phyloP scores from a whole-genome alignment of 2,797 vertebrate genomes.

The Ateles fusciceps region DNA sequence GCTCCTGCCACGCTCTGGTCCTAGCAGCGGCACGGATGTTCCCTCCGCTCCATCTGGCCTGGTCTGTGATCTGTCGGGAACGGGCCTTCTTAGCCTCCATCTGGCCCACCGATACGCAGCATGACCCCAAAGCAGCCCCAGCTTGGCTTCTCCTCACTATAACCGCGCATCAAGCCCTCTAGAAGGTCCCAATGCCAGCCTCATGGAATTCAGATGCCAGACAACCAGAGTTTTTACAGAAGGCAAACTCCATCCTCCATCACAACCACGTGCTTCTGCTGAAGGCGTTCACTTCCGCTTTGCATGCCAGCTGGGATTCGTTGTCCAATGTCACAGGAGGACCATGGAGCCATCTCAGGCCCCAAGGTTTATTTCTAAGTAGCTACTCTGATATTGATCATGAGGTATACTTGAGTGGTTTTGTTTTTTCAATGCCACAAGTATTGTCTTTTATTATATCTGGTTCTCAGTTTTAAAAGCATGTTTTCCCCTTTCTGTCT shows the following conservation, averaged over 20 bases:
- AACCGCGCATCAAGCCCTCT: not conserved
- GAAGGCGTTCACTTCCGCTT: not conserved
- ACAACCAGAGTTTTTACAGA: not conserved
- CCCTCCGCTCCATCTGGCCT: not conserved
- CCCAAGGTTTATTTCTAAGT: not conserved
- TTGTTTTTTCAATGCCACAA: not conserved
- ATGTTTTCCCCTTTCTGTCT: not conserved
- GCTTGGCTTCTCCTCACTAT: not conserved
- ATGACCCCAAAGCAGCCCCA: not conserved
- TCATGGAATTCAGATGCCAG: not conserved
- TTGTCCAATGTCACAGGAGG: not conserved
- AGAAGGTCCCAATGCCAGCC: not conserved
- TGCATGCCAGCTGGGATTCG: no score
- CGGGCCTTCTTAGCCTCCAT: not conserved
- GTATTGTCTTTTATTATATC: not conserved
- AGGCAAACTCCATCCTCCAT: not conserved
- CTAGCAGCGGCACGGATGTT: accelerated
- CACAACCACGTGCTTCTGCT: accelerated
- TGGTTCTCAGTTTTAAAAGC: not conserved
- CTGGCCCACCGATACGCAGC: not conserved
- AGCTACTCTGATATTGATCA: not conserved
- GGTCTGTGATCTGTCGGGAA: not conserved
- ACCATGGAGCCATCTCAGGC: accelerated
- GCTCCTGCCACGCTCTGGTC: not conserved
- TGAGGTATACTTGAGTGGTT: not conserved